Conservation (phyloP, 2,113 vertebrate genomes). For the Probosciger aterrimus region DNA sequence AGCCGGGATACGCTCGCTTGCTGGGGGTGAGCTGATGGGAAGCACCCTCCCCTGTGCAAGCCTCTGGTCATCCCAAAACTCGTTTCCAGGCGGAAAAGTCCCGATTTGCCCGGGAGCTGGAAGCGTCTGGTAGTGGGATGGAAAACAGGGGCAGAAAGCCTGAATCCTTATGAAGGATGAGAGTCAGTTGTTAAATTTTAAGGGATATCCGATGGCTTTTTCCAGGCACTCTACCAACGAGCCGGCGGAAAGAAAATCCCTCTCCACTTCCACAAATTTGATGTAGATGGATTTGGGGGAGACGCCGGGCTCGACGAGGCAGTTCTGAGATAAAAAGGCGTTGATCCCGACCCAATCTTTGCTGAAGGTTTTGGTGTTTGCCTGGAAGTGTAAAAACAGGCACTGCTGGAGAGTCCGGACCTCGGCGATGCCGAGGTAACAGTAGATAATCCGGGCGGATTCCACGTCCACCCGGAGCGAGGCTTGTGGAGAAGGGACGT, state of each 20-base stretch:
- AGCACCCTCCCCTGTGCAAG: background rate
- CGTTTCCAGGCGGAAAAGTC: background rate
- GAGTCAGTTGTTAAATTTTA: slow-evolving; percentile 91
- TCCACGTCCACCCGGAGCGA: slow-evolving; percentile 72
- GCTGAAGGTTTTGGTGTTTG: slow-evolving; percentile 84
- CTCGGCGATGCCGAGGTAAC: slow-evolving; percentile 94
- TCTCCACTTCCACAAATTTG: slow-evolving; percentile 98
- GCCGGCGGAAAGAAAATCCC: slow-evolving; percentile 97
- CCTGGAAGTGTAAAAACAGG: slow-evolving; percentile 94
- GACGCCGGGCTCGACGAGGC: slow-evolving; percentile 73
- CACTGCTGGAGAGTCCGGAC: slow-evolving; percentile 93
- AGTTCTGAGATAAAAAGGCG: slow-evolving; percentile 92
- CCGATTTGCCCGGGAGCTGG: background rate
- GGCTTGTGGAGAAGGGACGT: slow-evolving; percentile 67
- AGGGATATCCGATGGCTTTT: slow-evolving; percentile 92
- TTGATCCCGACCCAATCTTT: slow-evolving; percentile 86
- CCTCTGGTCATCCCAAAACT: background rate
- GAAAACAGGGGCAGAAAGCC: slow-evolving; percentile 25
- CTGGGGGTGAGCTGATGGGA: background rate
- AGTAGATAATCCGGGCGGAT: slow-evolving; percentile 86
- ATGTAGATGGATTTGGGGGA: slow-evolving; percentile 86
- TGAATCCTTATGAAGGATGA: slow-evolving; percentile 77
- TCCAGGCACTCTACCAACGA: slow-evolving; percentile 98
- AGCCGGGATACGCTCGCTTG: background rate
- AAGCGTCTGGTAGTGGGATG: slow-evolving; percentile 36